These are phyloP conservation scores for Amblyraja radiata DNA, from an alignment of 2,797 vertebrate species.

Conservation along the genomic window DNA sequence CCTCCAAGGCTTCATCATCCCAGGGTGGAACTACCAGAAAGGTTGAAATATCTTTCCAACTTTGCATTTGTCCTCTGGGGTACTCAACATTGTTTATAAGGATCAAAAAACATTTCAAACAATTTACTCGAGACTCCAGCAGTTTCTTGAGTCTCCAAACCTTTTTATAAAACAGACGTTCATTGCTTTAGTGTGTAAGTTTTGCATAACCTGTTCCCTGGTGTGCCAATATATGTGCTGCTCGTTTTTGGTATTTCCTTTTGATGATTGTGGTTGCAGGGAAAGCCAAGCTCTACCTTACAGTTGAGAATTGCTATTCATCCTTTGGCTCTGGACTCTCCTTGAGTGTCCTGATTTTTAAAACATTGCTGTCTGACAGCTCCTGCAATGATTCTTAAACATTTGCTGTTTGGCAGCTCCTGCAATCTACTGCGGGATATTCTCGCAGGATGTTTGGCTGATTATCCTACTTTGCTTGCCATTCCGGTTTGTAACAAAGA, in stretches of 20 bases:
- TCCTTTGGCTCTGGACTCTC: neutral
- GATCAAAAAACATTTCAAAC: neutral
- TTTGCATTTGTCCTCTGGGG: too few relatives aligned
- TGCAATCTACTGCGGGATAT: neutral
- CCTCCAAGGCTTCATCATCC: neutral
- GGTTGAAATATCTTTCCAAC: neutral
- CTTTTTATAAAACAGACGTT: neutral
- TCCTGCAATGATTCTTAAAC: neutral
- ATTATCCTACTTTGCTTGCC: neutral
- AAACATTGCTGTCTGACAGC: neutral
- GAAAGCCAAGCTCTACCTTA: neutral
- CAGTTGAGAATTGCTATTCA: neutral
- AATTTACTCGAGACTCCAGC: too few relatives aligned
- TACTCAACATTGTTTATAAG: too few relatives aligned
- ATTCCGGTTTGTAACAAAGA: neutral
- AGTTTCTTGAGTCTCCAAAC: too few relatives aligned
- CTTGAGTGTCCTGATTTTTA: neutral
- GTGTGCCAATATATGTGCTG: neutral
- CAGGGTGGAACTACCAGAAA: neutral
- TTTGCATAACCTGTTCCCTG: neutral
- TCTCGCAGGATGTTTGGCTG: neutral
- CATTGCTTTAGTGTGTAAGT: neutral
- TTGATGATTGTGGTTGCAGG: neutral
- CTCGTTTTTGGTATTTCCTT: neutral
- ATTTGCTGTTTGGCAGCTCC: neutral